Evolutionary conservation across 2,888 invertebrate species (phyloP).

Genomic region (Xestia rhomboidea): DNA sequence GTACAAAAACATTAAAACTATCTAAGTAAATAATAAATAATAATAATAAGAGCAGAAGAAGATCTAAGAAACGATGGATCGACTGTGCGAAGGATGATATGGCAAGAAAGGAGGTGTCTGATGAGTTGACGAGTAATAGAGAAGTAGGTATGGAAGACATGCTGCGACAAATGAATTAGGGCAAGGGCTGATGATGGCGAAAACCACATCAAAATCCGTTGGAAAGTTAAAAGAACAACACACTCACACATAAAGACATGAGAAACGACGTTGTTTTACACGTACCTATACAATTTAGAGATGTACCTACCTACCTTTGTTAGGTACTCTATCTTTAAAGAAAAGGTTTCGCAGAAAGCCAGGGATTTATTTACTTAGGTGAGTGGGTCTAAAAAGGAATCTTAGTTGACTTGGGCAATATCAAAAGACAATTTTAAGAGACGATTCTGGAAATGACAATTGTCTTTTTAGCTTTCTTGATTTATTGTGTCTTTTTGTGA

Average conservation of each 20-base stretch:
- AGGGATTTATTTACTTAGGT: constrained; percentile 49
- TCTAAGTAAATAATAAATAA: too few species aligned
- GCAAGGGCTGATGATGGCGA: background rate
- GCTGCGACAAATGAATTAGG: too few species aligned
- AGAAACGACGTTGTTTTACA: background rate
- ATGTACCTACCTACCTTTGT: constrained; percentile 3
- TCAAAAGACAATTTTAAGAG: constrained; percentile 33
- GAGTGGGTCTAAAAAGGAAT: constrained; percentile 38
- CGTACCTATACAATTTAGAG: background rate
- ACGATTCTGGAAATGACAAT: constrained; percentile 17
- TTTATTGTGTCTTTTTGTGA: background rate
- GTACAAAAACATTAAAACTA: too few species aligned
- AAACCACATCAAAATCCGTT: background rate
- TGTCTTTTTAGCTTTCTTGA: constrained; percentile 1
- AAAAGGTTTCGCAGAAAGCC: constrained; percentile 30
- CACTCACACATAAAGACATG: background rate
- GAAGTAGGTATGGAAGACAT: too few species aligned
- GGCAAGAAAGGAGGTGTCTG: too few species aligned
- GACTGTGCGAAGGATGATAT: too few species aligned
- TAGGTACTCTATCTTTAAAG: background rate
- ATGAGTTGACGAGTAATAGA: too few species aligned
- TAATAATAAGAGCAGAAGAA: background rate
- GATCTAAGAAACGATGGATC: too few species aligned
- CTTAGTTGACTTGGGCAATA: constrained; percentile 26
- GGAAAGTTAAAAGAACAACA: background rate